Percentiles rank a stretch among this genome's conserved stretches.
phyloP scores from a whole-genome alignment of 1,140 invertebrate species.

The Mycetomoellerius zeteki region DNA sequence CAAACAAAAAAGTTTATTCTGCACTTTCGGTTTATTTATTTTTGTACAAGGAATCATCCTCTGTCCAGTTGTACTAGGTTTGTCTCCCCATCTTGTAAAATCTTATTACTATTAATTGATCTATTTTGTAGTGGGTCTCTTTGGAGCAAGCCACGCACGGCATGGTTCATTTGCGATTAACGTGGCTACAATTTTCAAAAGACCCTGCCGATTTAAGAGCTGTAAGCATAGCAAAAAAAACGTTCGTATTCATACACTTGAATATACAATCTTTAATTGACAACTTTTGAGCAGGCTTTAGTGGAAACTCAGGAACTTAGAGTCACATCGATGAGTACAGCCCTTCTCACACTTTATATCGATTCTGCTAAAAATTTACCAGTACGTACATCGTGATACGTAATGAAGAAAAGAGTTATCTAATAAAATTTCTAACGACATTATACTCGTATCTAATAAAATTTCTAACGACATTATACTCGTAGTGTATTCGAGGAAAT shows the following conservation, averaged over 20 bases:
- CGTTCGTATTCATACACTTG: constrained; percentile 58
- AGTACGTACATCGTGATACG: constrained; percentile 86
- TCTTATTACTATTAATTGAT: constrained; percentile 33
- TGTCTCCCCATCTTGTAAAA: too few species aligned
- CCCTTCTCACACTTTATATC: constrained; percentile 93
- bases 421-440: constrained; percentile 14
- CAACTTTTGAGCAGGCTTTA: constrained; percentile 88
- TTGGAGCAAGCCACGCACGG: constrained; percentile 98
- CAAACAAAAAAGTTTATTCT: too few species aligned
- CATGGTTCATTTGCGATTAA: constrained; percentile 94
- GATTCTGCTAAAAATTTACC: constrained; percentile 97
- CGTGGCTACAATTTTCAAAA: constrained; percentile 94
- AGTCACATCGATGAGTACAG: constrained; percentile 92
- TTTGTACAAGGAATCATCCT: too few species aligned
- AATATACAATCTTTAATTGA: constrained; percentile 24
- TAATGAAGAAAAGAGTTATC: neutral
- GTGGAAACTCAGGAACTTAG: constrained; percentile 92
- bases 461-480: neutral
- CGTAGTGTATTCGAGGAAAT: constrained; percentile 88
- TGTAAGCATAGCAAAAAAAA: constrained; percentile 87
- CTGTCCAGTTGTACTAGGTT: too few species aligned
- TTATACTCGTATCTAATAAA: constrained; percentile 59
- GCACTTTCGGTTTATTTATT: too few species aligned
- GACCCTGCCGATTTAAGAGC: constrained; percentile 91
- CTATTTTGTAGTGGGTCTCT: constrained; percentile 93